These are phyloP conservation scores for Cassiopea xamachana DNA, from an alignment of 30 jellyfish, hydroid and myxozoan genomes.

Conservation along the genomic window DNA sequence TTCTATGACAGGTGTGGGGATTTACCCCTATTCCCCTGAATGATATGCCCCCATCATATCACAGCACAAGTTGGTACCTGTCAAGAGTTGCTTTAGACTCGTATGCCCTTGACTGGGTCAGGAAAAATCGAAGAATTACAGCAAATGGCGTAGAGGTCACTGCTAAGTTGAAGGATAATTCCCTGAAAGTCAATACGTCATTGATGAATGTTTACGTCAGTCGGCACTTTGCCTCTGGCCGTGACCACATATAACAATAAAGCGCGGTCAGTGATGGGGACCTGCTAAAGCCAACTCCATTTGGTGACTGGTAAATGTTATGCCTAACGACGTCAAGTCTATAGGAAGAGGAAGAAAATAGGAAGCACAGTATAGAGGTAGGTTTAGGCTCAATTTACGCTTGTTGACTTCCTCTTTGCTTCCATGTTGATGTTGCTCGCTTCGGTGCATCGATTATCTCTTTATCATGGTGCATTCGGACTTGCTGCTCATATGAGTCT, in stretches of 20 bases:
- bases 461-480: too few relatives aligned
- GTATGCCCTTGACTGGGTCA: too few relatives aligned
- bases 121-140: not conserved
- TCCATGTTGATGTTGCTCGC: constrained; percentile 12
- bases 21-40: too few relatives aligned
- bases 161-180: not conserved
- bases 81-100: too few relatives aligned
- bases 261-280: not conserved
- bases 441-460: not conserved
- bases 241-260: not conserved
- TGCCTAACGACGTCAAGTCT: constrained; percentile 7
- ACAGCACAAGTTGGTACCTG: too few relatives aligned
- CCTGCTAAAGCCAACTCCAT: not conserved
- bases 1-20: too few relatives aligned
- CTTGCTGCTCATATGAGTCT: too few relatives aligned
- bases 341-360: constrained; percentile 77
- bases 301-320: not conserved
- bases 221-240: not conserved
- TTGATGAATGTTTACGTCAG: not conserved
- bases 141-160: not conserved
- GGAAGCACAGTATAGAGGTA: constrained; percentile 70
- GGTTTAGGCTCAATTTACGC: constrained; percentile 55
- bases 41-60: too few relatives aligned
- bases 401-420: constrained; percentile 75
- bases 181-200: not conserved